Percentiles rank a stretch among this genome's conserved stretches.
These are phyloP conservation scores for Crocuta crocuta DNA, from an alignment of 2,113 vertebrate genomes.

Conservation along the genomic window DNA sequence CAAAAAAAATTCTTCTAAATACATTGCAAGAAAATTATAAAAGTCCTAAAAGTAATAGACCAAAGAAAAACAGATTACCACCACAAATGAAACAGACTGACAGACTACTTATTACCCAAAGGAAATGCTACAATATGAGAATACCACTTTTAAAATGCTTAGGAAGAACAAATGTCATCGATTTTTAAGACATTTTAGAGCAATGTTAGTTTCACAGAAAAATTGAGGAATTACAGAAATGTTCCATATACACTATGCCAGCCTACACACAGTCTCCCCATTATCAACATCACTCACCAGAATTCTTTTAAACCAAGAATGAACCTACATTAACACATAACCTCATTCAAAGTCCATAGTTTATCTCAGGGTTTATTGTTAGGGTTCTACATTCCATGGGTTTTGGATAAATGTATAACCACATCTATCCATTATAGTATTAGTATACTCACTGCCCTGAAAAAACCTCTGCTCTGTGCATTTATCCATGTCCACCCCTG, in stretches of 20 bases:
- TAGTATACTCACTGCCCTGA: background rate
- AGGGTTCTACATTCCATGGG: background rate
- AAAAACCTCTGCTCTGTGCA: background rate
- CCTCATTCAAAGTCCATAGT: background rate
- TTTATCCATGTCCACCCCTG: background rate
- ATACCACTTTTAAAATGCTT: background rate
- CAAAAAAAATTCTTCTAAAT: background rate
- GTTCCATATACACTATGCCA: background rate
- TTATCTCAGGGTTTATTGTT: background rate
- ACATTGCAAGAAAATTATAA: background rate
- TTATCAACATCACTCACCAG: background rate
- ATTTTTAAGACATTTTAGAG: background rate
- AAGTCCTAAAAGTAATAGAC: background rate
- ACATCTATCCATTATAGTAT: background rate
- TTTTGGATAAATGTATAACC: background rate
- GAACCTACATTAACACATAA: background rate
- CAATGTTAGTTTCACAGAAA: background rate
- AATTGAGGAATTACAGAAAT: background rate
- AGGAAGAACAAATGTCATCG: background rate
- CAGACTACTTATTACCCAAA: background rate
- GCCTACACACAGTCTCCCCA: background rate
- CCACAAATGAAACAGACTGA: background rate
- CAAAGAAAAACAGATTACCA: background rate
- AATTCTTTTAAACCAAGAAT: background rate
- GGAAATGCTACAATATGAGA: background rate